Conservation (phyloP, 1,140 invertebrate species). For the Colletes latitarsis region DNA sequence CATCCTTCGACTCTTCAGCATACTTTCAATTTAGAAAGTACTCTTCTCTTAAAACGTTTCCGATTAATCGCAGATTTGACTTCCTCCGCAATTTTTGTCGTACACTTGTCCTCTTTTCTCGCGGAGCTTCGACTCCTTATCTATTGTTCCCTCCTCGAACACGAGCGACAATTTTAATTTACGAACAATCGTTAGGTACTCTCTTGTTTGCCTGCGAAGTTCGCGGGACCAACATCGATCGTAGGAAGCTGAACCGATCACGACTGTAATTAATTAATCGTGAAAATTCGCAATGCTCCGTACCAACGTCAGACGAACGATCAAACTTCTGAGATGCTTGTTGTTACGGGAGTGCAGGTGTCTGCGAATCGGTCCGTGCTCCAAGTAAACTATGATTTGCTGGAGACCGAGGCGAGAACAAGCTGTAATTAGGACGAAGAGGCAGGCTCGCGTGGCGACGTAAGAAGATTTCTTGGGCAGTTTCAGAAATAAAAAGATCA, state of each 20-base stretch:
- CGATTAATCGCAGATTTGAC: background rate
- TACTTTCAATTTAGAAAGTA: background rate
- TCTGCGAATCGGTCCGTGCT: no score
- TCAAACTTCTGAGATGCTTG: conserved; percentile 5
- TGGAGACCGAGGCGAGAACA: background rate
- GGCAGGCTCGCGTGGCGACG: no score
- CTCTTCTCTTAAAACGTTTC: background rate
- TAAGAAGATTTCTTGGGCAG: background rate
- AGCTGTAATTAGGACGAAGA: conserved; percentile 8
- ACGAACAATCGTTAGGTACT: conserved; percentile 29
- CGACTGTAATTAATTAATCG: conserved; percentile 32
- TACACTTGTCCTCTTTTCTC: background rate
- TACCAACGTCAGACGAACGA: background rate
- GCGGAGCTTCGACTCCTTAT: conserved; percentile 4
- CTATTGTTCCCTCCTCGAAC: background rate
- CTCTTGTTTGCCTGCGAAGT: conserved; percentile 13
- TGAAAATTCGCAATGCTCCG: conserved; percentile 3
- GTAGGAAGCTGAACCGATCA: conserved; percentile 10
- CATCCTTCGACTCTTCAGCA: no score
- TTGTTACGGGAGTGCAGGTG: background rate
- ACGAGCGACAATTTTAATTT: conserved; percentile 28
- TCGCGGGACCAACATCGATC: background rate
- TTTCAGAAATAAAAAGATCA: background rate
- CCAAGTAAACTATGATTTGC: conserved; percentile 19
- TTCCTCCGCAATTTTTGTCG: conserved; percentile 6